These are phyloP conservation scores for Gymnoscelis rufifasciata DNA, from an alignment of 2,888 invertebrate genomes.

Conservation along the genomic window DNA sequence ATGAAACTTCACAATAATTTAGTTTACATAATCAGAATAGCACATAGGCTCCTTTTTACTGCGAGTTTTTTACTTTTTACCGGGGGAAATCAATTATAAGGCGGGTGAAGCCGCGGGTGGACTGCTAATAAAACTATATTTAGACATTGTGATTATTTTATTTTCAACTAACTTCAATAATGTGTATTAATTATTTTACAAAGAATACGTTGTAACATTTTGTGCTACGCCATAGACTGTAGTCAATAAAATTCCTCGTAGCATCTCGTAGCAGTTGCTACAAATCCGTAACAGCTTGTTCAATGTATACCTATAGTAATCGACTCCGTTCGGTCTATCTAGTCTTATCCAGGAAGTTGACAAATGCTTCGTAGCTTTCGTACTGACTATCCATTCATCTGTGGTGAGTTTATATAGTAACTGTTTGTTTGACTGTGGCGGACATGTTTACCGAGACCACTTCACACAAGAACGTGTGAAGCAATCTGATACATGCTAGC, in stretches of 20 bases:
- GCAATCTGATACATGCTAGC: constrained; percentile 33
- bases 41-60: no score
- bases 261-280: constrained; percentile 4
- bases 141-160: no score
- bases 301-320: constrained; percentile 14
- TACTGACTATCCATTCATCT: constrained; percentile 9
- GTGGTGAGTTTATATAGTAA: constrained; percentile 26
- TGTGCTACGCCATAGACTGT: background rate
- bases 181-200: no score
- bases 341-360: constrained; percentile 55
- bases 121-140: no score
- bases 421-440: constrained; percentile 24
- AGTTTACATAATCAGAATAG: no score
- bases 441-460: constrained; percentile 55
- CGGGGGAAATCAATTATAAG: no score
- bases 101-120: no score
- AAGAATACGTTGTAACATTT: no score
- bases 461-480: constrained; percentile 40
- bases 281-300: constrained; percentile 3
- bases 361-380: constrained; percentile 46
- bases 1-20: no score
- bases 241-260: constrained; percentile 5
- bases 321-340: constrained; percentile 26
- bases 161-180: no score
- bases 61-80: no score